Evolutionary conservation across 2,888 invertebrate genomes (phyloP).

Genomic region (Drosophila neotestacea): DNA sequence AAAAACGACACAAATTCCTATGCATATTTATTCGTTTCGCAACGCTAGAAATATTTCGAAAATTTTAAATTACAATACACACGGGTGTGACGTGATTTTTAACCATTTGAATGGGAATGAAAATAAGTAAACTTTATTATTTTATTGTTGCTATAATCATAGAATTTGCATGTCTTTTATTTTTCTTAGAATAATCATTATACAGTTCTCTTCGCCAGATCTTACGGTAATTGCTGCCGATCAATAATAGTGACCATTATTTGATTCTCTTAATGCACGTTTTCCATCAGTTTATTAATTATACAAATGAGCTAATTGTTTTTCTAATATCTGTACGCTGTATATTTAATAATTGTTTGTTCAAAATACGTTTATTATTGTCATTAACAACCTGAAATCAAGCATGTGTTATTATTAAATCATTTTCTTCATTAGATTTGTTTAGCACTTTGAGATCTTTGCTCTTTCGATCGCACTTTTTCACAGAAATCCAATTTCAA

Average conservation of each 20-base stretch:
- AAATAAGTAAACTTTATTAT: background rate
- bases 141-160: background rate
- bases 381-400: slow-evolving; percentile 10
- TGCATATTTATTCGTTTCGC: slow-evolving; percentile 21
- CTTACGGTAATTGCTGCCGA: no score
- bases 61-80: background rate
- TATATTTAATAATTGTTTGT: background rate
- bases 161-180: background rate
- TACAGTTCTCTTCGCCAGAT: no score
- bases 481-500: slow-evolving; percentile 45
- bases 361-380: background rate
- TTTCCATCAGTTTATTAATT: background rate
- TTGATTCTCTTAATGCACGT: background rate
- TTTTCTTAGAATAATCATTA: no score
- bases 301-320: background rate
- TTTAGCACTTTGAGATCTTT: slow-evolving; percentile 44
- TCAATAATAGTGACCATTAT: no score
- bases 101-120: background rate
- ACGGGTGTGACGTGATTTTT: slow-evolving; percentile 6
- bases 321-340: no score
- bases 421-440: slow-evolving; percentile 44
- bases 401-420: slow-evolving; percentile 32
- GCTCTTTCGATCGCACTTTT: slow-evolving; percentile 10
- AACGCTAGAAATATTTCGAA: slow-evolving; percentile 14
- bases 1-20: slow-evolving; percentile 8